Percentiles rank a stretch among this genome's conserved stretches.
These are phyloP conservation scores for Geothlypis trichas DNA, from an alignment of 2,113 vertebrate species.

Conservation along the genomic window DNA sequence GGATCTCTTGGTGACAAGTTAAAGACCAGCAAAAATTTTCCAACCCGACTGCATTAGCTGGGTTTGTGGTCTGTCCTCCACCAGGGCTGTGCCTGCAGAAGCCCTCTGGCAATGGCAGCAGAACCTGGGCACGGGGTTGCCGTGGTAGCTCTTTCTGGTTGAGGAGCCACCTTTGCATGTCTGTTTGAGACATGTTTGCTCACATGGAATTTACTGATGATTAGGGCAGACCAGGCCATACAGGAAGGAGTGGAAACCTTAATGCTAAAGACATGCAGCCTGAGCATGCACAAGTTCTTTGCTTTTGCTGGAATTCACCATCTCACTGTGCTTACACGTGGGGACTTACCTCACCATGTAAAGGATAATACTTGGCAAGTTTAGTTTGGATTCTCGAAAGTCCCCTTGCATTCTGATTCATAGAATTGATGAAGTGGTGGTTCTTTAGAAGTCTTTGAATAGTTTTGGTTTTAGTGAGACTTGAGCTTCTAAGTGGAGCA, in stretches of 20 bases:
- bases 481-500: background rate
- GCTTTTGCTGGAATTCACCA: background rate
- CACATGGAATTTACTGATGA: background rate
- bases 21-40: background rate
- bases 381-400: background rate
- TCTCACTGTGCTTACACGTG: background rate
- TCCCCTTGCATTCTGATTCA: background rate
- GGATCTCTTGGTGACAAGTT: background rate
- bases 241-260: background rate
- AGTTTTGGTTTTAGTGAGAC: background rate
- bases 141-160: background rate
- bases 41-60: rapidly evolving
- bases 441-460: background rate
- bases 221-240: background rate
- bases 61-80: background rate
- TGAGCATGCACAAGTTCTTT: background rate
- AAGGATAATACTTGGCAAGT: background rate
- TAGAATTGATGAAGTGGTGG: background rate
- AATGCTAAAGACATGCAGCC: background rate
- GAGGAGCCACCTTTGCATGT: background rate
- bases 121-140: background rate
- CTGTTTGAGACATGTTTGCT: background rate
- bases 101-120: background rate
- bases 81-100: background rate
- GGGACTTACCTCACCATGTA: background rate